phyloP scores from a whole-genome alignment of 2,888 invertebrate species.

The Idaea biselata region DNA sequence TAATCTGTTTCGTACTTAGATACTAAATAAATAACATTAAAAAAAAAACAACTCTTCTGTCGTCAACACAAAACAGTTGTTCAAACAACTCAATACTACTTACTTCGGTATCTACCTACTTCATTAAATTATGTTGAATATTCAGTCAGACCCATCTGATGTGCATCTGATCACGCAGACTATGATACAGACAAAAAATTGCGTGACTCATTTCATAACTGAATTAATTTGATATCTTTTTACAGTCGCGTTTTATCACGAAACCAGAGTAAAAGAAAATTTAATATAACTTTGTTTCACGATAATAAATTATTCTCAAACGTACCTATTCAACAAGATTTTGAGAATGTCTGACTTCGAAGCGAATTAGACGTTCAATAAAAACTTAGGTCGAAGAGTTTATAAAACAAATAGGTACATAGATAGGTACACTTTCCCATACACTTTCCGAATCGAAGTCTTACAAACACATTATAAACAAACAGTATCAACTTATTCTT shows the following conservation, averaged over 20 bases:
- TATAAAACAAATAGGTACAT: no score
- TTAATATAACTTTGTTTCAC: constrained; percentile 8
- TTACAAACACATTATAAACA: no score
- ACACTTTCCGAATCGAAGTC: no score
- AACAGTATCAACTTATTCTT: no score
- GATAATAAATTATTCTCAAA: background rate
- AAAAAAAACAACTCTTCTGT: background rate
- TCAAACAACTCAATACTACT: constrained; percentile 40
- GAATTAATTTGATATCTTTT: constrained; percentile 16
- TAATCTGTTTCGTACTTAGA: background rate
- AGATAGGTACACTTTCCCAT: no score
- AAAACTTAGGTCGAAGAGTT: no score
- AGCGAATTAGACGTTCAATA: no score
- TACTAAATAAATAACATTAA: background rate
- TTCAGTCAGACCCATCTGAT: no score
- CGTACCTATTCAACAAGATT: background rate
- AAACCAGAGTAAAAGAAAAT: background rate
- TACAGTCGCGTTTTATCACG: background rate
- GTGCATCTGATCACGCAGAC: constrained; percentile 36
- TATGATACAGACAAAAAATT: constrained; percentile 29
- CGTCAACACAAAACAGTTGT: constrained; percentile 42
- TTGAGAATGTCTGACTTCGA: background rate
- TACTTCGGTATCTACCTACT: constrained; percentile 19
- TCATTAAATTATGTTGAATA: constrained; percentile 43
- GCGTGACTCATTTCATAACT: constrained; percentile 41